Evolutionary conservation across 2,797 vertebrate genomes (phyloP), one percentile per base, ranked within the genome.

Genomic region (Parauchenoglanis ngamensis): DNA sequence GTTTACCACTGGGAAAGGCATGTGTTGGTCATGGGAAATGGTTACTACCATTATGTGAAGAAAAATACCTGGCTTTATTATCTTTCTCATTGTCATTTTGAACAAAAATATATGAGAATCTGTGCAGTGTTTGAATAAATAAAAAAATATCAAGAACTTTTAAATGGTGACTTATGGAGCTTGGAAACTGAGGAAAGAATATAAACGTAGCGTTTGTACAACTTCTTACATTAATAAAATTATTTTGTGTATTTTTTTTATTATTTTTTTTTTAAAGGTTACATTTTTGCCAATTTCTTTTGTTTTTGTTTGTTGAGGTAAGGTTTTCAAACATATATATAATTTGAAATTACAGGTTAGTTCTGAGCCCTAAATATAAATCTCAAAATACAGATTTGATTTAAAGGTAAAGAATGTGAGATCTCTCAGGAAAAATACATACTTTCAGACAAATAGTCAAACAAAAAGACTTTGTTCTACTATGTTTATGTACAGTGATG

Each of bases 1-100:
- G 31, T 88, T 83, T 72, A 83, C 7, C 52, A 28, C 59, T 7
- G 23, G 63, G 23, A 72, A 77, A 52, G 46, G 13, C 73, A 65
- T 54, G 49, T 52, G 44, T 56, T 49, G n/a, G 72, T 84, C 49
- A 57, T 28, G 28, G 13, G 46, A 25, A 31, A 19, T 49, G 28
- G 8, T 23, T 54, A n/a, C 12, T 12, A 81, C 31, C 12, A 63
- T 61, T 46, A 63, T 28, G 61, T 17, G 7, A 46, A 49, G 35
- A 12, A 17, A 67, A 75, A 49, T 49, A 25, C 4, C 21, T 44
- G 15, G 11, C 17, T 12, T 83, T 2, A 59, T 52, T 19, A 61
- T 25, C n/a, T 21, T 54, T 72, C 1, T 72, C 35, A 46, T n/a
- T 10, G 11, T 61, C 21, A 25, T n/a, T 80, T 15, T 10, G 7